Conservation (phyloP, 2,888 invertebrate genomes). For the Drosophila paranaensis region DNA sequence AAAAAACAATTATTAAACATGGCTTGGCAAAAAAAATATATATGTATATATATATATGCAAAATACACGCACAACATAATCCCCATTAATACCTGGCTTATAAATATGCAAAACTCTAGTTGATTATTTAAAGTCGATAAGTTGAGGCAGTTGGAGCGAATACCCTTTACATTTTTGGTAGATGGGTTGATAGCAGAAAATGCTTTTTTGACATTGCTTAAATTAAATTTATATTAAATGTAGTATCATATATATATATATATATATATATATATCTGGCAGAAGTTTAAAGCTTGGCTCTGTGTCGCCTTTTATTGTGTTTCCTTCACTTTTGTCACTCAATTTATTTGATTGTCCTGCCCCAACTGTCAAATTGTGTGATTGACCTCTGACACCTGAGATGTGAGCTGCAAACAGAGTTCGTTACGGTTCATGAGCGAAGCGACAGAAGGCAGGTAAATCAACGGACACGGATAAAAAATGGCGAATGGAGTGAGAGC, state of each 20-base stretch:
- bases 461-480: not conserved
- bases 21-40: not conserved
- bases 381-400: slow-evolving; percentile 43
- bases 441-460: not conserved
- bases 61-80: slow-evolving; percentile 32
- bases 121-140: slow-evolving; percentile 9
- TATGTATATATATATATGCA: not conserved
- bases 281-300: not conserved
- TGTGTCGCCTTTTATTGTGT: not conserved
- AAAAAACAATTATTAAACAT: slow-evolving; percentile 7
- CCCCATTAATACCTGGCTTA: slow-evolving; percentile 36
- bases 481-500: not conserved
- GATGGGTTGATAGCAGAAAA: too few species aligned
- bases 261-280: not conserved
- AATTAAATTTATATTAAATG: not conserved
- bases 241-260: not conserved
- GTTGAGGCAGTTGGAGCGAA: not conserved
- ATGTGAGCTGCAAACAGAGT: slow-evolving; percentile 20
- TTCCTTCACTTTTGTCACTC: slow-evolving; percentile 23
- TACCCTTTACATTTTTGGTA: not conserved
- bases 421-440: slow-evolving; percentile 23
- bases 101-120: slow-evolving; percentile 1
- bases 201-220: not conserved
- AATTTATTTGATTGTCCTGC: slow-evolving; percentile 40
- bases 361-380: slow-evolving; percentile 38